Evolutionary conservation across 2,113 vertebrate species (phyloP).

Genomic region (Pedionomus torquatus): DNA sequence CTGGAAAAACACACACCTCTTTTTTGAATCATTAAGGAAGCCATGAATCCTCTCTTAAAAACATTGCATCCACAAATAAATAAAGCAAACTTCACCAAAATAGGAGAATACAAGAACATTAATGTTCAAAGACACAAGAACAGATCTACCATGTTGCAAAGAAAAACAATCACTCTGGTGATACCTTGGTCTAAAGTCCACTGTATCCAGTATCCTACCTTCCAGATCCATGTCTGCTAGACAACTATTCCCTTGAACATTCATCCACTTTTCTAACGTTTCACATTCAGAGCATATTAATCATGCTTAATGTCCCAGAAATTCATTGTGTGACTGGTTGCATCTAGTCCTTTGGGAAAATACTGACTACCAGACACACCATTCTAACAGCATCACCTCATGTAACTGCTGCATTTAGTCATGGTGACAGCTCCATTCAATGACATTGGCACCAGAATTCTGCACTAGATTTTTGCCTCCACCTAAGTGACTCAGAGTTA

Average conservation of each 20-base stretch:
- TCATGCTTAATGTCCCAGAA: neutral
- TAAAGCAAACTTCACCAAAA: neutral
- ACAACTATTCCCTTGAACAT: neutral
- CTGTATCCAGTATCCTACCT: neutral
- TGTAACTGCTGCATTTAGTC: neutral
- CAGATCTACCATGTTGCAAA: neutral
- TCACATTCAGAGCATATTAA: neutral
- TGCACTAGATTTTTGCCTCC: neutral
- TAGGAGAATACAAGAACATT: neutral
- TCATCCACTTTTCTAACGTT: neutral
- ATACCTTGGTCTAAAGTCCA: neutral
- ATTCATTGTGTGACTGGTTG: fast-evolving
- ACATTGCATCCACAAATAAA: neutral
- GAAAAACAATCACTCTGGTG: neutral
- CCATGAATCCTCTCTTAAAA: neutral
- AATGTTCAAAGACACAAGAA: neutral
- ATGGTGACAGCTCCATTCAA: neutral
- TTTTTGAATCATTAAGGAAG: neutral
- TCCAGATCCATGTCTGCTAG: neutral
- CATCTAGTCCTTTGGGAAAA: neutral
- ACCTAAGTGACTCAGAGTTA: neutral
- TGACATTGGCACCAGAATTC: neutral
- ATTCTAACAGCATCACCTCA: neutral
- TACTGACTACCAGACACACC: neutral
- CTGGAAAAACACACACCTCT: neutral